phyloP scores from a whole-genome alignment of 2,888 invertebrate genomes.

The Epistrophe grossulariae region DNA sequence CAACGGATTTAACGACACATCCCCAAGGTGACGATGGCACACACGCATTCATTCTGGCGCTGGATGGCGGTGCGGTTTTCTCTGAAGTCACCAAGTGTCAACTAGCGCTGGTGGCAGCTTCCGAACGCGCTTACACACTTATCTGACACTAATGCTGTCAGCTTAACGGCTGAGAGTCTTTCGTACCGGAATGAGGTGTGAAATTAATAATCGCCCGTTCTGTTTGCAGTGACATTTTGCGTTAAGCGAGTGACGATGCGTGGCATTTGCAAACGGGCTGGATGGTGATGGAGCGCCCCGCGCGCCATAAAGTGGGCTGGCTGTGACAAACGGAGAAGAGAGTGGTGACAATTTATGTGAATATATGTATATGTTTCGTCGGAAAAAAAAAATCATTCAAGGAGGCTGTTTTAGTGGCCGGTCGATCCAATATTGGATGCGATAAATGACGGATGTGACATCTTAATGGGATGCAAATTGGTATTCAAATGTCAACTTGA shows the following conservation, averaged over 20 bases:
- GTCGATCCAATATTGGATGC: constrained; percentile 48
- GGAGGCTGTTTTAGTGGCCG: constrained; percentile 17
- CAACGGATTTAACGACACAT: constrained; percentile 59
- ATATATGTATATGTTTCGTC: constrained; percentile 47
- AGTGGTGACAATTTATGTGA: constrained; percentile 63
- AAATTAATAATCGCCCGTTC: constrained; percentile 73
- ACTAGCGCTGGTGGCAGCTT: constrained; percentile 55
- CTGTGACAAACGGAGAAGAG: background rate
- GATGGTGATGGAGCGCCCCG: constrained; percentile 23
- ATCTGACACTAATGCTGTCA: constrained; percentile 72
- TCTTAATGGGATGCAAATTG: constrained; percentile 74
- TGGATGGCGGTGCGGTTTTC: constrained; percentile 18
- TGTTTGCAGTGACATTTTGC: constrained; percentile 70
- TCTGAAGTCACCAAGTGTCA: constrained; percentile 66
- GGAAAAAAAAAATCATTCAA: background rate
- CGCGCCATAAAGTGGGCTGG: constrained; percentile 46
- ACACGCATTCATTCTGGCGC: constrained; percentile 42
- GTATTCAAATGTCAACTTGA: constrained; percentile 65
- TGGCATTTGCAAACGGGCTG: constrained; percentile 36
- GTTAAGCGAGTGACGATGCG: constrained; percentile 58
- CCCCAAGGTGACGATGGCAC: constrained; percentile 69
- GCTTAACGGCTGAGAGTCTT: constrained; percentile 68
- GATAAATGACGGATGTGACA: constrained; percentile 74
- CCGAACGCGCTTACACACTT: constrained; percentile 61
- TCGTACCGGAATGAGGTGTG: constrained; percentile 66